A percentile compares a stretch with the other conserved stretches of the same genome.
These are phyloP conservation scores for Frankliniella fusca DNA, from an alignment of 2,888 invertebrate genomes.

Conservation along the genomic window DNA sequence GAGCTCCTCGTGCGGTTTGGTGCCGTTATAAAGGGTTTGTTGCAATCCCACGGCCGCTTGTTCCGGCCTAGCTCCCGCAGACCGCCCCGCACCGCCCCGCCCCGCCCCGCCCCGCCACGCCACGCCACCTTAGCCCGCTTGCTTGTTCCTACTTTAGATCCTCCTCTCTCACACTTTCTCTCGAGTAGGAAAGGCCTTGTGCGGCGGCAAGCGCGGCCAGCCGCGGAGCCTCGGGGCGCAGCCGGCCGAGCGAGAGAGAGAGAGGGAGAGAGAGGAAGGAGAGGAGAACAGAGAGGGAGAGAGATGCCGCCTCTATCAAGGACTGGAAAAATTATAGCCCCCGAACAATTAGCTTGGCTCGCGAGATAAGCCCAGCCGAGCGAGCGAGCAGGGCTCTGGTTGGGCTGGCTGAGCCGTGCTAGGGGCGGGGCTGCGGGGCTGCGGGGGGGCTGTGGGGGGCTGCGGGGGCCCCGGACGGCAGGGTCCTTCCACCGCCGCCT, in stretches of 20 bases:
- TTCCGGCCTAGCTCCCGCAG: too few species aligned
- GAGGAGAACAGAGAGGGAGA: neutral
- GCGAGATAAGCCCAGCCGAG: slow-evolving; percentile 12
- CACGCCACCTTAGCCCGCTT: neutral
- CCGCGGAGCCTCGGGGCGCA: neutral
- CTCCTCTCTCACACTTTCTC: neutral
- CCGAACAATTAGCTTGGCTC: slow-evolving; percentile 20
- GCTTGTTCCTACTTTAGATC: neutral
- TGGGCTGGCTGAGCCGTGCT: neutral
- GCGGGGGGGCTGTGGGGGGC: neutral
- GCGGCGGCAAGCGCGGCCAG: neutral
- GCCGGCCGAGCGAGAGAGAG: neutral
- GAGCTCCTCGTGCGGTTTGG: neutral
- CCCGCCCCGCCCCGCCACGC: too few species aligned
- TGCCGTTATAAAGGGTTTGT: too few species aligned
- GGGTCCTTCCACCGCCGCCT: neutral
- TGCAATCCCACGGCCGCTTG: too few species aligned
- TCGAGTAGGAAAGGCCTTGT: neutral
- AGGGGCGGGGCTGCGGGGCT: neutral
- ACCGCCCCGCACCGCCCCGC: too few species aligned
- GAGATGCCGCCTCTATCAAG: slow-evolving; percentile 15
- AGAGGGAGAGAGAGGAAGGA: neutral
- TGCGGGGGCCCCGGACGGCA: neutral
- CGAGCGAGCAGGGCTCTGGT: neutral
- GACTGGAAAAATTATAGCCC: slow-evolving; percentile 22